Conservation (phyloP, 1,140 invertebrate genomes). For the Heterodera carotae region DNA sequence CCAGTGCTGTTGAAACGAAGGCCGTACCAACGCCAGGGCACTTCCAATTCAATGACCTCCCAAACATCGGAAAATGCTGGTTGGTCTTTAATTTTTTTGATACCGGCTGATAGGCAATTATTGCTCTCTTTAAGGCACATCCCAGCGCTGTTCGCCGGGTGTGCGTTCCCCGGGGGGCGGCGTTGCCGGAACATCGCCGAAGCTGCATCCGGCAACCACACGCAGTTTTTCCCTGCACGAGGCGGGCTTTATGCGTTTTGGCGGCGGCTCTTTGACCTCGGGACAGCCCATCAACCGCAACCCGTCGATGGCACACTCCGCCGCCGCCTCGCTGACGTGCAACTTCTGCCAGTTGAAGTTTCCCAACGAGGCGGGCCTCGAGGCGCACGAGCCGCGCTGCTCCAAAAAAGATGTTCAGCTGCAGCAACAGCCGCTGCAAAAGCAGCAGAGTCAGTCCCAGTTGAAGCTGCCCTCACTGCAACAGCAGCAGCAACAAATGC, state of each 20-base stretch:
- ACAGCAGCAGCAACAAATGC: constrained; percentile 34
- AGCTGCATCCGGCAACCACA: constrained; percentile 48
- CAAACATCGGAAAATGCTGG: constrained; percentile 51
- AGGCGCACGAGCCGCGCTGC: constrained; percentile 55
- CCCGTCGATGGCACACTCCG: neutral
- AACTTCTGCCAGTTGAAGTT: constrained; percentile 54
- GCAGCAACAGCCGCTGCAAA: constrained; percentile 34
- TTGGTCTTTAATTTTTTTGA: neutral
- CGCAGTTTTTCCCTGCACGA: constrained; percentile 57
- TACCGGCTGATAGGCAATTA: no score
- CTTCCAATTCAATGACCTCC: constrained; percentile 55
- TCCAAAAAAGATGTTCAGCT: constrained; percentile 41
- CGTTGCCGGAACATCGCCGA: constrained; percentile 33
- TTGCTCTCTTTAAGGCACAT: constrained; percentile 22
- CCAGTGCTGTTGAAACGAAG: constrained; percentile 54
- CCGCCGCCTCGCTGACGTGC: constrained; percentile 34
- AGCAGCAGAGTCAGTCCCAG: constrained; percentile 52
- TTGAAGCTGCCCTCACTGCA: constrained; percentile 45
- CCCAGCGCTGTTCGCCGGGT: constrained; percentile 44
- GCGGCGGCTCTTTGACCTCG: constrained; percentile 50
- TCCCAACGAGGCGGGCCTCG: constrained; percentile 54
- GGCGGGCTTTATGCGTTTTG: constrained; percentile 43
- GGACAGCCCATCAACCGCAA: constrained; percentile 50
- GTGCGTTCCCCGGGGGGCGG: constrained; percentile 42
- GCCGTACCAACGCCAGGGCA: constrained; percentile 52